Conservation (phyloP, 2,113 vertebrate genomes). For the Mobula hypostoma region DNA sequence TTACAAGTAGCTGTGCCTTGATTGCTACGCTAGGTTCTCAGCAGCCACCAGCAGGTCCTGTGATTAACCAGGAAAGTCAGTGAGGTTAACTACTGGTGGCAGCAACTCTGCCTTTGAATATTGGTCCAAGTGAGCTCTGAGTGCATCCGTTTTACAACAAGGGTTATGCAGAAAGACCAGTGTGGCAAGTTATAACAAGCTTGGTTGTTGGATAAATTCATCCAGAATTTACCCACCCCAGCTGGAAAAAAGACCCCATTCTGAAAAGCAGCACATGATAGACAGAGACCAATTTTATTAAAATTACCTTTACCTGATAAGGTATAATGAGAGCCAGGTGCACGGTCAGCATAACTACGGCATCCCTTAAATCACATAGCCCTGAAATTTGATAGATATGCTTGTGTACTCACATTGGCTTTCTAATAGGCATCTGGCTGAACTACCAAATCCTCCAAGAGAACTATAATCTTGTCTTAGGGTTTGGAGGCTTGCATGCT, state of each 20-base stretch:
- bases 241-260: background rate
- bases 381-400: background rate
- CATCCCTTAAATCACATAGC: background rate
- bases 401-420: background rate
- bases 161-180: background rate
- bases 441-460: background rate
- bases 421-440: background rate
- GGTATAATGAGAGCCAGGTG: background rate
- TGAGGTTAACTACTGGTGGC: background rate
- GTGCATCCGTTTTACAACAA: background rate
- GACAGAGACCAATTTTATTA: background rate
- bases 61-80: background rate
- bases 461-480: too few relatives aligned
- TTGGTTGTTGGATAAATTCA: background rate
- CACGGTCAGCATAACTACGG: background rate
- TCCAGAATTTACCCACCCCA: background rate
- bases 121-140: background rate
- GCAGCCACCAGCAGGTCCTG: background rate
- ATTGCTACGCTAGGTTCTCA: background rate
- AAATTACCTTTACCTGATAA: background rate
- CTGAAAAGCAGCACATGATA: background rate
- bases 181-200: constrained; percentile 7
- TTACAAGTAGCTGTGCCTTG: background rate
- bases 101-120: background rate
- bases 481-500: too few relatives aligned